Percentiles rank a stretch among this genome's conserved stretches.
phyloP scores from a whole-genome alignment of 2,797 vertebrate species.

The Dromococcyx pavoninus region DNA sequence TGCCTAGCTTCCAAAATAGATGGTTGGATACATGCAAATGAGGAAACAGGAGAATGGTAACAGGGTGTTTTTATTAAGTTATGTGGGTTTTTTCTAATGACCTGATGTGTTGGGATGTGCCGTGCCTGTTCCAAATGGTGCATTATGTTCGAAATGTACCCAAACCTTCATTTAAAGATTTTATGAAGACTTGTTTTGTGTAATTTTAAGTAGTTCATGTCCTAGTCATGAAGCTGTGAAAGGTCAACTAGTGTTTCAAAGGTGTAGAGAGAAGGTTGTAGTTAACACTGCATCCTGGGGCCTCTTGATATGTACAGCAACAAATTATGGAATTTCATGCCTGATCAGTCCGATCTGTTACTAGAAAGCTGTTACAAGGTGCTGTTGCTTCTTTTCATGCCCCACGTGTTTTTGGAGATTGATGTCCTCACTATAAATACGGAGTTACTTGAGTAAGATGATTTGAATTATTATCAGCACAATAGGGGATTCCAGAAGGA shows the following conservation, averaged over 20 bases:
- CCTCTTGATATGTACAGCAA: background rate
- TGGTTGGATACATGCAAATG: background rate
- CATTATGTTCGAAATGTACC: background rate
- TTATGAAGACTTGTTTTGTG: background rate
- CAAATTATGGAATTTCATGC: background rate
- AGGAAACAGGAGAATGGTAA: background rate
- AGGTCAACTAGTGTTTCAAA: background rate
- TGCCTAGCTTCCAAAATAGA: background rate
- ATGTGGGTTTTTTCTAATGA: fast-evolving
- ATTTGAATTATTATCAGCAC: background rate
- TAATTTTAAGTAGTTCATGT: background rate
- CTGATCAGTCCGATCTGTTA: background rate
- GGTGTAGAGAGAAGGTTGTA: background rate
- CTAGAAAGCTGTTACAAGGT: background rate
- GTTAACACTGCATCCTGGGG: background rate
- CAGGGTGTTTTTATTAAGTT: background rate
- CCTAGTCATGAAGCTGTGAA: background rate
- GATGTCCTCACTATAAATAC: background rate
- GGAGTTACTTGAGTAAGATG: background rate
- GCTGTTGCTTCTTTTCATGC: background rate
- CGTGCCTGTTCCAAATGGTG: background rate
- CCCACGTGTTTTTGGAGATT: background rate
- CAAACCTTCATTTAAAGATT: background rate
- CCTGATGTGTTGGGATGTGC: fast-evolving
- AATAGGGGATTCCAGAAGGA: background rate